Evolutionary conservation across 2,797 vertebrate species (phyloP).

Genomic region (Squalus acanthias): DNA sequence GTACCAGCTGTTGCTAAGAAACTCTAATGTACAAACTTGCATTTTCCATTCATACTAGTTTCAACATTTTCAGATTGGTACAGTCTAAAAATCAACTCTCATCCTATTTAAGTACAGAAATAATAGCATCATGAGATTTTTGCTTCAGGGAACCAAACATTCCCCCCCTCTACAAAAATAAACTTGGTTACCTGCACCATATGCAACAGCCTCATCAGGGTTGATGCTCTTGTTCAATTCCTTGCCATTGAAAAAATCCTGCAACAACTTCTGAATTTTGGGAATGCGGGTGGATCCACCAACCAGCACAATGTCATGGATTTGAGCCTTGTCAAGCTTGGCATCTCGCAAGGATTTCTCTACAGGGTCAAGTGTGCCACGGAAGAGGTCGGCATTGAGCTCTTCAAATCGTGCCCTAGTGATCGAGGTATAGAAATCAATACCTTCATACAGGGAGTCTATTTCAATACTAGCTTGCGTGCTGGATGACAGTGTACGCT

Average conservation of each 20-base stretch:
- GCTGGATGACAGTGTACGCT: slow-evolving; percentile 71
- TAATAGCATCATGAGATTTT: background rate
- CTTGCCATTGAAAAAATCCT: slow-evolving; percentile 78
- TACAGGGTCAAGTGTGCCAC: slow-evolving; percentile 77
- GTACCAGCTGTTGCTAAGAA: background rate
- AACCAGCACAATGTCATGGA: slow-evolving; percentile 79
- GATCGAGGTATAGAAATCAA: slow-evolving; percentile 83
- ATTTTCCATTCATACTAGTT: background rate
- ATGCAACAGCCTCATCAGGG: slow-evolving; percentile 79
- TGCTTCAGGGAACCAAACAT: background rate
- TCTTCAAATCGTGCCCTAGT: slow-evolving; percentile 82
- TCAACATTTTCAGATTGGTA: background rate
- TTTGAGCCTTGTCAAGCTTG: slow-evolving; percentile 73
- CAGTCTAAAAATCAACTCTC: too few species aligned
- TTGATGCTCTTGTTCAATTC: slow-evolving; percentile 84
- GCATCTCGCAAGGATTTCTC: slow-evolving; percentile 77
- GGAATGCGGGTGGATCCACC: slow-evolving; percentile 80
- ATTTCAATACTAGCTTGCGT: slow-evolving; percentile 73
- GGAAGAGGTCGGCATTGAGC: slow-evolving; percentile 77
- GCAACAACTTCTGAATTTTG: slow-evolving; percentile 77
- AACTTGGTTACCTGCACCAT: slow-evolving; percentile 65
- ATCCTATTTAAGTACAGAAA: background rate
- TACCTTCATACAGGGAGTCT: slow-evolving; percentile 75
- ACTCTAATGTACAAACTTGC: background rate
- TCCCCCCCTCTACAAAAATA: background rate